These are phyloP conservation scores for Epizoanthus ramosus DNA, from an alignment of 92 coral and sea anemone genomes.

Conservation along the genomic window DNA sequence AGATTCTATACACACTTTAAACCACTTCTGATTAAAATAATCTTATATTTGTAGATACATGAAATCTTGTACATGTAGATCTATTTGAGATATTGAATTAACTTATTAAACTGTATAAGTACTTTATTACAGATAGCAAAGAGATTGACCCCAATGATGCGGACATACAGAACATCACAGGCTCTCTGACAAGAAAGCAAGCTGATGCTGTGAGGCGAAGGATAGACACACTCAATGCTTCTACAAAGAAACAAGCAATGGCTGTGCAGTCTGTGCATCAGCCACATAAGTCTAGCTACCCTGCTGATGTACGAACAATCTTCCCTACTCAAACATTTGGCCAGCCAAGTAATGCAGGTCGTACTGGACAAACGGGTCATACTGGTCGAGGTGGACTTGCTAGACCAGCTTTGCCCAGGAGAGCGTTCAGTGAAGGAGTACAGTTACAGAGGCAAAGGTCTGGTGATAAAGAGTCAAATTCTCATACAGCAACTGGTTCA, in stretches of 20 bases:
- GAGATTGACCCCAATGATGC: conserved; percentile 91
- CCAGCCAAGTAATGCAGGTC: conserved; percentile 77
- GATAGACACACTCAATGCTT: conserved; percentile 84
- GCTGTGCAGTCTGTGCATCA: conserved; percentile 25
- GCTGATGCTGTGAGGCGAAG: conserved; percentile 94
- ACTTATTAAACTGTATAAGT: not conserved
- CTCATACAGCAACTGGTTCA: conserved; percentile 34
- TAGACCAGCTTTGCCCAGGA: conserved; percentile 60
- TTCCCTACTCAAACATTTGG: conserved; percentile 91
- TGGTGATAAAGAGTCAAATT: conserved; percentile 34
- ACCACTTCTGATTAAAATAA: not conserved
- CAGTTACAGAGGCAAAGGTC: conserved; percentile 53
- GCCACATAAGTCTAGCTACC: conserved; percentile 50
- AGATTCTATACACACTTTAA: too few relatives aligned
- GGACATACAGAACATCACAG: conserved; percentile 80
- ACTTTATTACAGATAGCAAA: conserved; percentile 85
- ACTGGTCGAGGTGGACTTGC: conserved; percentile 31
- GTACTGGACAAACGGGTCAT: conserved; percentile 23
- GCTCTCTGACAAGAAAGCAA: conserved; percentile 92
- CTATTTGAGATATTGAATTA: not conserved
- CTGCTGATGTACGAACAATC: conserved; percentile 89
- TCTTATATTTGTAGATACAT: not conserved
- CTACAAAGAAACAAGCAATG: conserved; percentile 65
- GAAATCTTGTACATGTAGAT: not conserved
- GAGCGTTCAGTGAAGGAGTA: conserved; percentile 89